Evolutionary conservation across 2,113 vertebrate species (phyloP).

Genomic region (western clawed frog (Xenopus tropicalis)): UCB_Xtro_10.0 CM004443.2:14177501-14178000

Average conservation of each 20-base stretch:
- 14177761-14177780: not conserved
- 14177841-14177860: not conserved
- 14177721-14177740: slow-evolving; percentile 25
- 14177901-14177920: slow-evolving; percentile 9
- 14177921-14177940: slow-evolving; percentile 22
- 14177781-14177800: not conserved
- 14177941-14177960: slow-evolving; percentile 27
- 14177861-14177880: not conserved
- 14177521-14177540: no score
- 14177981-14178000: slow-evolving; percentile 43
- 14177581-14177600: no score
- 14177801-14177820: not conserved
- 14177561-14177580: no score
- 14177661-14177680: not conserved
- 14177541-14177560: no score
- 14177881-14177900: not conserved
- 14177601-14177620: no score
- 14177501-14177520: no score
- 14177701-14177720: slow-evolving; percentile 34
- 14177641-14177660: no score
- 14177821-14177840: not conserved
- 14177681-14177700: not conserved
- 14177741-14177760: slow-evolving; percentile 1
- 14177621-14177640: no score
- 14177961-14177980: slow-evolving; percentile 27